These are phyloP conservation scores for Solenopsis fugax DNA, from an alignment of 1,140 invertebrate species.

Conservation along the genomic window DNA sequence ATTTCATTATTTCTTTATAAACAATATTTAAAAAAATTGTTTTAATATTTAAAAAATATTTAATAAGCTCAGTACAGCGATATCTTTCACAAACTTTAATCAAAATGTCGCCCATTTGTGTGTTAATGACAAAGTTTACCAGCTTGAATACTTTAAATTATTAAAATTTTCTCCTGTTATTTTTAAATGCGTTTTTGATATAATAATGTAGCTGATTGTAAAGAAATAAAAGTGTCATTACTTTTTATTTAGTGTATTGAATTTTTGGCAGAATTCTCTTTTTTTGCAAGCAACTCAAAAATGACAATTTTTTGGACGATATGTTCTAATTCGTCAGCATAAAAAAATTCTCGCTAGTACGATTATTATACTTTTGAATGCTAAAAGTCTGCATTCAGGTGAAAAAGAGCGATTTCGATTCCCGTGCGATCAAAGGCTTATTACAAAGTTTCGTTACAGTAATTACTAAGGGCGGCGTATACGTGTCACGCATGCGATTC, in stretches of 20 bases:
- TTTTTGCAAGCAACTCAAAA: no score
- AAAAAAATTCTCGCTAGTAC: background rate
- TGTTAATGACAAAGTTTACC: no score
- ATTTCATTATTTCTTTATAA: background rate
- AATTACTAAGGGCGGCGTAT: constrained; percentile 24
- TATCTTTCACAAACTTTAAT: background rate
- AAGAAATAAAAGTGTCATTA: no score
- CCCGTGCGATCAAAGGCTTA: constrained; percentile 18
- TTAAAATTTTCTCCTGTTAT: no score
- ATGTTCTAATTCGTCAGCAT: background rate
- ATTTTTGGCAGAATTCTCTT: no score
- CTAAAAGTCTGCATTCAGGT: constrained; percentile 1
- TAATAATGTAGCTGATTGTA: no score
- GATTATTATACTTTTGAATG: background rate
- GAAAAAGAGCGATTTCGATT: background rate
- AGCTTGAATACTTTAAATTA: no score
- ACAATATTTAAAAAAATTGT: background rate
- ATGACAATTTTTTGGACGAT: no score
- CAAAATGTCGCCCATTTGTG: background rate
- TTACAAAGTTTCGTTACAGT: constrained; percentile 46
- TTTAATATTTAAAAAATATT: background rate
- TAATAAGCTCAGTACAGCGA: background rate
- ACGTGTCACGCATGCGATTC: constrained; percentile 49
- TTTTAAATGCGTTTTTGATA: no score
- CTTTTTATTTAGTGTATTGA: no score